Conservation (phyloP, 1,140 invertebrate genomes). For the Paralvinella palmiformis region DNA sequence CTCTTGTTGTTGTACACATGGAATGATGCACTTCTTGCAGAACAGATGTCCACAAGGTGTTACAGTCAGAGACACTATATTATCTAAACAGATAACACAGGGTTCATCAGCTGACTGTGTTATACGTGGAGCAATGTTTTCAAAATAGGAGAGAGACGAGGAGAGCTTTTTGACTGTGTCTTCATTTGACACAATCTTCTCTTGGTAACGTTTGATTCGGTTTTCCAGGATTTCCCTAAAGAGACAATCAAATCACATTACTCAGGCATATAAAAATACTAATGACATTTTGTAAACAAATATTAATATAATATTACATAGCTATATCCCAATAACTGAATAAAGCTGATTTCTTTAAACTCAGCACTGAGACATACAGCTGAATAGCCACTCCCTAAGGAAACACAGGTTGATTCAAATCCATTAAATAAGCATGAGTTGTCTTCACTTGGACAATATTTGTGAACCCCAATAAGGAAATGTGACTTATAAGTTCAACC, state of each 20-base stretch:
- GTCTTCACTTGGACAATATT: too few relatives aligned
- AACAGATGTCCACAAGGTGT: slow-evolving; percentile 10
- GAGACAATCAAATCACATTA: too few relatives aligned
- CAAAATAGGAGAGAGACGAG: neutral
- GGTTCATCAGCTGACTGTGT: slow-evolving; percentile 4
- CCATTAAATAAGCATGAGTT: too few relatives aligned
- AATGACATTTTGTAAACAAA: too few relatives aligned
- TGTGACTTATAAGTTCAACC: too few relatives aligned
- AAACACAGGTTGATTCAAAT: neutral
- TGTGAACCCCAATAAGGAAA: too few relatives aligned
- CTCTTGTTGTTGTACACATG: neutral
- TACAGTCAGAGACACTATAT: neutral
- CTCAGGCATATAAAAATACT: too few relatives aligned
- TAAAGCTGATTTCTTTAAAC: neutral
- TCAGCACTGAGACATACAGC: neutral
- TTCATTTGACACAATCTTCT: neutral
- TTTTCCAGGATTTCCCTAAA: neutral
- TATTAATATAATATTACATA: neutral
- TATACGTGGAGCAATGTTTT: neutral
- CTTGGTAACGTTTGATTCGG: neutral
- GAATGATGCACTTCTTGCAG: slow-evolving; percentile 6
- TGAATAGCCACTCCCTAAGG: neutral
- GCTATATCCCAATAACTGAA: neutral
- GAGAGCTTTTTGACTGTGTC: neutral
- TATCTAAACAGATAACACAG: slow-evolving; percentile 7